Conservation (phyloP, 2,888 invertebrate genomes). For the Lottia scabra region DNA sequence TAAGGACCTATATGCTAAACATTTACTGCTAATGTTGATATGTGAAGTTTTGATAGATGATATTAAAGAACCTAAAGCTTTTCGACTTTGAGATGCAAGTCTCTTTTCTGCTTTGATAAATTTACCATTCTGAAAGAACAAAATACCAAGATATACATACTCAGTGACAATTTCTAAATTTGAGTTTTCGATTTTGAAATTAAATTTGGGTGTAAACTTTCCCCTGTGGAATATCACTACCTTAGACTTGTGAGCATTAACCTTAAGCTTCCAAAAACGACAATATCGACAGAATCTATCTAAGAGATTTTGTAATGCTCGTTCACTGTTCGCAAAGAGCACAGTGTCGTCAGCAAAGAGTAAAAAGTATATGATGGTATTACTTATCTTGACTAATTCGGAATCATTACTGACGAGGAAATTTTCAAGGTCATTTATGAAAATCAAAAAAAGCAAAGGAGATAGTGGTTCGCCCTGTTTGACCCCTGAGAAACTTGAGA, state of each 20-base stretch:
- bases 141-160: too few species aligned
- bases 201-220: neutral
- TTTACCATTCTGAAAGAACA: neutral
- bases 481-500: neutral
- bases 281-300: neutral
- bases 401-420: neutral
- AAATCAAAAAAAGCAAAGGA: neutral
- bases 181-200: too few species aligned
- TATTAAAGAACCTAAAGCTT: too few species aligned
- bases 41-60: too few species aligned
- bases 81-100: neutral
- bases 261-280: neutral
- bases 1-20: too few species aligned
- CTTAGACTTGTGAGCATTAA: neutral
- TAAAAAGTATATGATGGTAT: neutral
- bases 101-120: neutral
- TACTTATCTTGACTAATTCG: neutral
- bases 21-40: too few species aligned
- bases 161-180: neutral
- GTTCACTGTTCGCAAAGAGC: neutral
- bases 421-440: neutral
- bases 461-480: neutral
- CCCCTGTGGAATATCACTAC: neutral
- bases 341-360: neutral
- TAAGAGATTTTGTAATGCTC: neutral